Evolutionary conservation across 2,888 invertebrate species (phyloP).

Genomic region (Liposcelis brunnea): DNA sequence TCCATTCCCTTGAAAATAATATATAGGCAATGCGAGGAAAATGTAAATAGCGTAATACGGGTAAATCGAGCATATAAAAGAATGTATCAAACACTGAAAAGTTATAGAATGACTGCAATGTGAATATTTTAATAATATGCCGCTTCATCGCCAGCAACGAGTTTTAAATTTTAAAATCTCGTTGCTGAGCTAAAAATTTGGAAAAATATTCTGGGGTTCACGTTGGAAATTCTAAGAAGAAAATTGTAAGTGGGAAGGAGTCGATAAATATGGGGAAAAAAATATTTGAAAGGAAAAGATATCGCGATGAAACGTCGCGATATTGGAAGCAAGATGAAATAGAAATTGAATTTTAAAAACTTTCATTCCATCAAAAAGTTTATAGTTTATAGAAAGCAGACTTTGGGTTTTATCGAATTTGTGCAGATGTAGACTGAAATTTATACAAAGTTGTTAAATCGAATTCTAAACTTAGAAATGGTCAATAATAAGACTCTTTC

Average conservation of each 20-base stretch:
- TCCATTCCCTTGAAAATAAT: no score
- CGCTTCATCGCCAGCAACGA: background rate
- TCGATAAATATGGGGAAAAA: no score
- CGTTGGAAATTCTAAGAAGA: no score
- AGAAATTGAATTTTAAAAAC: constrained; percentile 5
- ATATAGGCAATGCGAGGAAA: background rate
- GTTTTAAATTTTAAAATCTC: no score
- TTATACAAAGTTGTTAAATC: constrained; percentile 3
- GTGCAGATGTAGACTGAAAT: background rate
- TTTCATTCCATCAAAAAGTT: constrained; percentile 4
- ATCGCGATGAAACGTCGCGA: background rate
- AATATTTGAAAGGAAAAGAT: background rate
- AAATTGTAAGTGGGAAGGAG: no score
- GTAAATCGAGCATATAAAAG: constrained; percentile 2
- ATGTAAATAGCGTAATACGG: constrained; percentile 5
- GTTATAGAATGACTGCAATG: background rate
- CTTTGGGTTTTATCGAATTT: constrained; percentile 3
- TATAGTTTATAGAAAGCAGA: constrained; percentile 4
- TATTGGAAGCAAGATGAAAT: background rate
- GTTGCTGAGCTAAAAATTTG: no score
- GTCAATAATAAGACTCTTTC: constrained; percentile 2
- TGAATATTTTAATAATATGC: constrained; percentile 3
- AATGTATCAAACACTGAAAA: constrained; percentile 6
- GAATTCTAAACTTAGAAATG: constrained; percentile 1
- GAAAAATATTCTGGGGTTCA: no score